Percentiles rank a stretch among this genome's conserved stretches.
phyloP scores from a whole-genome alignment of 2,888 invertebrate genomes.

The Boloria euphrosyne region DNA sequence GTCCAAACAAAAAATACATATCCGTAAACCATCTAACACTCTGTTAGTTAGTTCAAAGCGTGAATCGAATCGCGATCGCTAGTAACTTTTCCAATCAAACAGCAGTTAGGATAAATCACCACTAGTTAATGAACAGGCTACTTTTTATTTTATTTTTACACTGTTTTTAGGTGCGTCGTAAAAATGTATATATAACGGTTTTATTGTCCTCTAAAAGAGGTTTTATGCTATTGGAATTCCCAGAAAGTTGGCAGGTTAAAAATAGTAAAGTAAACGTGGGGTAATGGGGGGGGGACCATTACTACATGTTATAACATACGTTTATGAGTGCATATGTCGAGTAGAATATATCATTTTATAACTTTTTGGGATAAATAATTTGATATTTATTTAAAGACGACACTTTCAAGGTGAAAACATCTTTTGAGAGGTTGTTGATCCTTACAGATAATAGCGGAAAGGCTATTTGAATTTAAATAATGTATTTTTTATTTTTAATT shows the following conservation, averaged over 20 bases:
- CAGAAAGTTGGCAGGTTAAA: constrained; percentile 45
- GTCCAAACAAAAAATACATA: constrained; percentile 21
- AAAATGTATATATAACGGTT: constrained; percentile 61
- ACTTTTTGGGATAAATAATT: not conserved
- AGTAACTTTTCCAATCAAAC: constrained; percentile 38
- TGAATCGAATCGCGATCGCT: constrained; percentile 32
- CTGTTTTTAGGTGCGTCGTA: constrained; percentile 52
- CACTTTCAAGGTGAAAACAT: constrained; percentile 10
- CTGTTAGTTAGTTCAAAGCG: constrained; percentile 36
- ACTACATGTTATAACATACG: constrained; percentile 5
- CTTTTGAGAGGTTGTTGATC: constrained; percentile 3
- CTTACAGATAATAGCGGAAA: constrained; percentile 15
- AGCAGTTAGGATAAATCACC: constrained; percentile 42
- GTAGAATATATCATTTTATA: no score
- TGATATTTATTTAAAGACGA: not conserved
- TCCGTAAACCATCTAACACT: constrained; percentile 31
- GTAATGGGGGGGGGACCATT: constrained; percentile 5
- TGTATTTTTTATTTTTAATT: not conserved
- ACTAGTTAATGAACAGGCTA: constrained; percentile 37
- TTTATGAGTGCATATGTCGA: not conserved
- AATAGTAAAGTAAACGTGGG: constrained; percentile 27
- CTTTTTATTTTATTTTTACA: constrained; percentile 24
- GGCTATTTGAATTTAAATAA: not conserved
- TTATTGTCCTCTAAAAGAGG: constrained; percentile 75
- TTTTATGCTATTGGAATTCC: constrained; percentile 48